Evolutionary conservation across 2,888 invertebrate genomes (phyloP).

Genomic region (Crioceris asparagi): DNA sequence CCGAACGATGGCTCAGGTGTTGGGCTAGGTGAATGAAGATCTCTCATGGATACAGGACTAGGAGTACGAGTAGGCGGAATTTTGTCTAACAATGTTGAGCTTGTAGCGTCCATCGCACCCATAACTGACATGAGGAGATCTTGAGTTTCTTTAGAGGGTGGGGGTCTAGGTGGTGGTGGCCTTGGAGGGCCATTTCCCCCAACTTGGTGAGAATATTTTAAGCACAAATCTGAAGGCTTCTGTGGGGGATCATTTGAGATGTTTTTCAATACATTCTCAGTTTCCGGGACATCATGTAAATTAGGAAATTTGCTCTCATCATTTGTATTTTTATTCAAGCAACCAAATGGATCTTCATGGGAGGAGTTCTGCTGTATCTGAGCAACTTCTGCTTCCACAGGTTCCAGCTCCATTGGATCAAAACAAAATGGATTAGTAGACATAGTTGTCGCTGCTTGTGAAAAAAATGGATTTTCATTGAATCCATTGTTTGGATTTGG

Average conservation of each 20-base stretch:
- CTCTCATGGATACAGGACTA: slow-evolving; percentile 74
- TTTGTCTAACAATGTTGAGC: slow-evolving; percentile 70
- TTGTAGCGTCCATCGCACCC: slow-evolving; percentile 80
- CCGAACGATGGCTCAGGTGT: slow-evolving; percentile 58
- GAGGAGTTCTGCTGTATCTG: slow-evolving; percentile 6
- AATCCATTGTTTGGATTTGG: slow-evolving; percentile 19
- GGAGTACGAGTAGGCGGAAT: slow-evolving; percentile 78
- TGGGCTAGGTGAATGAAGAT: slow-evolving; percentile 75
- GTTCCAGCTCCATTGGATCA: slow-evolving; percentile 36
- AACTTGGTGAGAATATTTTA: slow-evolving; percentile 30
- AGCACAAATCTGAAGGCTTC: slow-evolving; percentile 38
- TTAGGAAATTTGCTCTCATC: neutral
- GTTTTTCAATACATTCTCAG: no score
- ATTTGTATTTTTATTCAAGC: neutral
- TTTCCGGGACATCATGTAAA: slow-evolving; percentile 1
- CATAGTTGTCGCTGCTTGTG: slow-evolving; percentile 24
- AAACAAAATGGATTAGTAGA: slow-evolving; percentile 59
- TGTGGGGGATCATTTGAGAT: no score
- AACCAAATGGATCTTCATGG: slow-evolving; percentile 4
- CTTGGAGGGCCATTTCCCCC: slow-evolving; percentile 20
- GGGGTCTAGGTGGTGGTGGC: slow-evolving; percentile 43
- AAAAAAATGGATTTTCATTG: slow-evolving; percentile 61
- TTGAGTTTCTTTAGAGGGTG: slow-evolving; percentile 70
- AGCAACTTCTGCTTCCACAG: slow-evolving; percentile 27
- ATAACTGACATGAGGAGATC: slow-evolving; percentile 77